These are phyloP conservation scores for Raja brachyura DNA, from an alignment of 2,113 vertebrate genomes.

Conservation along the genomic window DNA sequence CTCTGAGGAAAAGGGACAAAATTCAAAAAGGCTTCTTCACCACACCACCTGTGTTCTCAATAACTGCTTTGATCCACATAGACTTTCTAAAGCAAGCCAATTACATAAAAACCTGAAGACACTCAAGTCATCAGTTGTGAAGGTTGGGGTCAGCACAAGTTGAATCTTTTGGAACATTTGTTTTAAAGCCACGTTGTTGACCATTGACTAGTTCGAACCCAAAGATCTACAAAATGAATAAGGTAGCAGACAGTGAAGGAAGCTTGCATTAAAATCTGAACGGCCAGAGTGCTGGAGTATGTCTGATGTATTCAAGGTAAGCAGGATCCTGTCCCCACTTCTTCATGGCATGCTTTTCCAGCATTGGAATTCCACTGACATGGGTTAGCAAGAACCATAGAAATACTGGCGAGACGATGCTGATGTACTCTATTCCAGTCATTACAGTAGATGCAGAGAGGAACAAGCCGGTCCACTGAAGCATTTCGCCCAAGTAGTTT, in stretches of 20 bases:
- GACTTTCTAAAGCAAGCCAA: not conserved
- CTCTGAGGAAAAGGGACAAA: not conserved
- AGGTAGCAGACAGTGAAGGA: not conserved
- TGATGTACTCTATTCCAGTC: slow-evolving; percentile 58
- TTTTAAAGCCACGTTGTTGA: not conserved
- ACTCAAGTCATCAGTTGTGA: not conserved
- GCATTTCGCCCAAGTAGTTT: slow-evolving; percentile 68
- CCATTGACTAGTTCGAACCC: not conserved
- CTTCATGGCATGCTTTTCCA: slow-evolving; percentile 60
- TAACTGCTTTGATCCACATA: not conserved
- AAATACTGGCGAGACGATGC: slow-evolving; percentile 57
- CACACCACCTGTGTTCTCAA: not conserved
- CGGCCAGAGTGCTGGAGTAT: slow-evolving; percentile 67
- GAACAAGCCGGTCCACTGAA: slow-evolving; percentile 69
- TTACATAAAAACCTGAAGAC: not conserved
- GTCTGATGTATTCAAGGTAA: slow-evolving; percentile 58
- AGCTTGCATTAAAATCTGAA: slow-evolving; percentile 21
- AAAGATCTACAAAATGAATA: not conserved
- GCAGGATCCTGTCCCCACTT: slow-evolving; percentile 59
- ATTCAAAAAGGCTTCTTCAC: not conserved
- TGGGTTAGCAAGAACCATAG: slow-evolving; percentile 65
- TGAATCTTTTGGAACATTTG: too few species aligned
- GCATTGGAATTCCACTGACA: slow-evolving; percentile 63
- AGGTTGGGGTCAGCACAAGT: not conserved
- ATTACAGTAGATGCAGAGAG: slow-evolving; percentile 63